Percentiles rank a stretch among this genome's conserved stretches.
These are phyloP conservation scores for Cyphomyrus discorhynchus DNA, from an alignment of 2,113 vertebrate species.

Conservation along the genomic window DNA sequence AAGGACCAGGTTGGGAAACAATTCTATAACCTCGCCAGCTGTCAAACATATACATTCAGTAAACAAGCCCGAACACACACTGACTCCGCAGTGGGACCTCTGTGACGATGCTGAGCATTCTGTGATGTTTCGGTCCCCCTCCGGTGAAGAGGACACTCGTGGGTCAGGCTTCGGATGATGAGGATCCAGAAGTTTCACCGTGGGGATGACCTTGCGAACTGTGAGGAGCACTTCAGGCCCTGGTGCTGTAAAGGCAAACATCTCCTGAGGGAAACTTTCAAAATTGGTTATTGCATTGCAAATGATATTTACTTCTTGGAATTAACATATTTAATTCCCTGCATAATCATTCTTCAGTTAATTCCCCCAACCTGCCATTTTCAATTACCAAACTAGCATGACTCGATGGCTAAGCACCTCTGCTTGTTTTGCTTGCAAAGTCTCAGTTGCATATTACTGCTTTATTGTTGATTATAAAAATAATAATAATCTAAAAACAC, in stretches of 20 bases:
- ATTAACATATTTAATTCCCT: constrained; percentile 78
- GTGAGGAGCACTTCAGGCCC: constrained; percentile 48
- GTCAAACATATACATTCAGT: background rate
- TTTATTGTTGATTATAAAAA: background rate
- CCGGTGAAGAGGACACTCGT: constrained; percentile 58
- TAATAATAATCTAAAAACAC: background rate
- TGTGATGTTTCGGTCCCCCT: background rate
- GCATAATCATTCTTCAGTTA: constrained; percentile 71
- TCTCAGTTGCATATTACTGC: constrained; percentile 39
- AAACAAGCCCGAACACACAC: background rate
- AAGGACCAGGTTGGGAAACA: background rate
- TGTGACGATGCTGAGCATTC: background rate
- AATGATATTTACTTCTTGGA: constrained; percentile 76
- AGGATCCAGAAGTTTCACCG: constrained; percentile 45
- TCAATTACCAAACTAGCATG: constrained; percentile 73
- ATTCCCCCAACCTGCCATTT: constrained; percentile 64
- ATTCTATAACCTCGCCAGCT: background rate
- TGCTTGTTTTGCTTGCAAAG: constrained; percentile 55
- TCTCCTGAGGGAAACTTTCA: constrained; percentile 71
- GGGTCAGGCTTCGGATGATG: constrained; percentile 57
- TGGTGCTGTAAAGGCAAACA: constrained; percentile 68
- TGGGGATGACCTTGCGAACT: constrained; percentile 65
- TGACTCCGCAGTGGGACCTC: background rate
- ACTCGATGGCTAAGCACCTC: constrained; percentile 56
- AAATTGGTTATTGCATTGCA: constrained; percentile 76